A percentile compares a stretch with the other conserved stretches of the same genome.
These are phyloP conservation scores for Brenthis hecate DNA, from an alignment of 2,888 invertebrate species.

Conservation along the genomic window DNA sequence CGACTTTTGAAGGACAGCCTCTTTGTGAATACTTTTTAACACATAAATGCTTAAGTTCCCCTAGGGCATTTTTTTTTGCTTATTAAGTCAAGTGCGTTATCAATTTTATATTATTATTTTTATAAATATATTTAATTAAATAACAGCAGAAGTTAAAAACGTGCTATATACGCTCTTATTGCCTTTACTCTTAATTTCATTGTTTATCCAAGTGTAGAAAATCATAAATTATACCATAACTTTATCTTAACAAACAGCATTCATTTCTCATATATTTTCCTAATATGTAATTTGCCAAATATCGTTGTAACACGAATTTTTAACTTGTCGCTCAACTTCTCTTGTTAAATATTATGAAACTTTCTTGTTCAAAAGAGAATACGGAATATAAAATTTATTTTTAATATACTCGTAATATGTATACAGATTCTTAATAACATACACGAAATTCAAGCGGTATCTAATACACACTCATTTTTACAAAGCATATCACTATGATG, in stretches of 20 bases:
- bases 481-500: too few species aligned
- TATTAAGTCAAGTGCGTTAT: neutral
- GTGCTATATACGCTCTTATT: too few species aligned
- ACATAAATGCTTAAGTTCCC: constrained; percentile 4
- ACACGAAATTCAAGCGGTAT: too few species aligned
- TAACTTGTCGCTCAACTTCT: constrained; percentile 69
- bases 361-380: constrained; percentile 15
- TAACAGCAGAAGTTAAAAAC: too few species aligned
- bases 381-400: neutral
- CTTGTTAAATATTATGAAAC: constrained; percentile 65
- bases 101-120: neutral
- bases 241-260: constrained; percentile 66
- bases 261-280: constrained; percentile 68
- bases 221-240: constrained; percentile 41
- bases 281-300: constrained; percentile 73
- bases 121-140: too few species aligned
- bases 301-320: constrained; percentile 74
- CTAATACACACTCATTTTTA: too few species aligned
- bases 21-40: constrained; percentile 28
- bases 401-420: too few species aligned
- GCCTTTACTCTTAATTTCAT: too few species aligned
- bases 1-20: constrained; percentile 27
- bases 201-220: neutral
- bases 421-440: too few species aligned
- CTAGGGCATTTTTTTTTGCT: neutral